Conservation (phyloP, 2,797 vertebrate species). For the Chelon auratus region DNA sequence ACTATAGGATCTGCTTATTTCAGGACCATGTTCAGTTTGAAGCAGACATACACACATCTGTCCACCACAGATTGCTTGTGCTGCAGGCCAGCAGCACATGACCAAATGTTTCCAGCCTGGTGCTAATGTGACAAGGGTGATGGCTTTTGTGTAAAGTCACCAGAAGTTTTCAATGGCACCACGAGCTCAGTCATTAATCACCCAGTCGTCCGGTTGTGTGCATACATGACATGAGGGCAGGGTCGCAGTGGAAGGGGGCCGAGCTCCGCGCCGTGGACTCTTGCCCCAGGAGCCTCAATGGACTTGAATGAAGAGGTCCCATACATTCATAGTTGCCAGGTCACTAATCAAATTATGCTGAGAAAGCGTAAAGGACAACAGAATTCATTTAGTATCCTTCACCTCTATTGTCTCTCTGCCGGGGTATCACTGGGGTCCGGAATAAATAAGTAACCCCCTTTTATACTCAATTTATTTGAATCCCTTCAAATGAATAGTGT, state of each 20-base stretch:
- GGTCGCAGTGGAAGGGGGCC: constrained; percentile 62
- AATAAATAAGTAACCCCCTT: constrained; percentile 78
- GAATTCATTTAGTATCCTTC: constrained; percentile 81
- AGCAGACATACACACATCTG: constrained; percentile 40
- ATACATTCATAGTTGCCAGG: constrained; percentile 81
- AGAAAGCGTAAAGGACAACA: constrained; percentile 75
- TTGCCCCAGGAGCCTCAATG: constrained; percentile 71
- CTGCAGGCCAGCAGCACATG: constrained; percentile 36
- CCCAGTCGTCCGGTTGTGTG: constrained; percentile 70
- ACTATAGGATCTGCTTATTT: background rate
- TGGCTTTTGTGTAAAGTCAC: constrained; percentile 82
- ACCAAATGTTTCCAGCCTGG: constrained; percentile 71
- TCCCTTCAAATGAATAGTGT: constrained; percentile 67
- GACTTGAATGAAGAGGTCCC: constrained; percentile 80
- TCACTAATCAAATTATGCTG: constrained; percentile 87
- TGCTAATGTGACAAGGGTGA: constrained; percentile 78
- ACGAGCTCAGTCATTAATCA: constrained; percentile 86
- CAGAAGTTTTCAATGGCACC: constrained; percentile 79
- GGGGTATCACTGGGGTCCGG: constrained; percentile 63
- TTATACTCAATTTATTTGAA: constrained; percentile 68
- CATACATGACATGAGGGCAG: constrained; percentile 80
- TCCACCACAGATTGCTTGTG: constrained; percentile 35
- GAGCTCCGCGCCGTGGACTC: constrained; percentile 69
- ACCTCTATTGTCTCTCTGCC: constrained; percentile 76
- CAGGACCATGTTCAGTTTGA: constrained; percentile 16